Evolutionary conservation across 1,140 invertebrate species (phyloP), one percentile per base, ranked within the genome.

Genomic region (Saccostrea echinata): DNA sequence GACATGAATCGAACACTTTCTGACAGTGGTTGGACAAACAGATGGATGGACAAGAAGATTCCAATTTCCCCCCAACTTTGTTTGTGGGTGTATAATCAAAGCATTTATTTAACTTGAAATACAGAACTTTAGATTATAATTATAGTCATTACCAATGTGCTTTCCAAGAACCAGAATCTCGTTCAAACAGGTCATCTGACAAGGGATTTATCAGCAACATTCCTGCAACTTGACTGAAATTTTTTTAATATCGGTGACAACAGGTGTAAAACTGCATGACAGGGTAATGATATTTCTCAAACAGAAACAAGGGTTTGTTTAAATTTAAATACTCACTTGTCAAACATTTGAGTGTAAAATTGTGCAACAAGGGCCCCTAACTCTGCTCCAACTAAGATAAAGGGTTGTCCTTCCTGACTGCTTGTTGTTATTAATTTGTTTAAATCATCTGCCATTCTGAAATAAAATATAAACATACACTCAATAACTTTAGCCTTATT

Each of bases 391-490:
- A 95, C 94, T 11, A 95, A 84, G 71, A 95, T 93, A 57, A 95
- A 92, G 3, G 95, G 95, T 35, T 92, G 89, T 35, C 91, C 90
- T 84, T 95, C 93, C 53, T 94, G 93, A 88, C 94, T 95, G 84
- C 91, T 92, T n/a, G 83, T 43, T 16, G 94, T 92, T 21, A 95
- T 76, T 11, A 95, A 89, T 52, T 92, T 91, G 88, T 94, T 91
- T 0, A 95, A 88, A 86, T 95, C 95, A 89, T 94, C 94, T 64
- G 91, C 93, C 95, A 95, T 95, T 90, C 94, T 95, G 85, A 9
- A 90, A 83, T 82, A 84, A 27, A 64, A 84, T 68, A 52, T 76
- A 55, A 53, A 61, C 16, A 57, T 57, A 57, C 13, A 57, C 43
- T 43, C 43, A 43, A 43, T 43, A 6, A 43, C 43, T 43, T 4